phyloP scores from a whole-genome alignment of 2,113 vertebrate species.

The Malaclemys terrapin region DNA sequence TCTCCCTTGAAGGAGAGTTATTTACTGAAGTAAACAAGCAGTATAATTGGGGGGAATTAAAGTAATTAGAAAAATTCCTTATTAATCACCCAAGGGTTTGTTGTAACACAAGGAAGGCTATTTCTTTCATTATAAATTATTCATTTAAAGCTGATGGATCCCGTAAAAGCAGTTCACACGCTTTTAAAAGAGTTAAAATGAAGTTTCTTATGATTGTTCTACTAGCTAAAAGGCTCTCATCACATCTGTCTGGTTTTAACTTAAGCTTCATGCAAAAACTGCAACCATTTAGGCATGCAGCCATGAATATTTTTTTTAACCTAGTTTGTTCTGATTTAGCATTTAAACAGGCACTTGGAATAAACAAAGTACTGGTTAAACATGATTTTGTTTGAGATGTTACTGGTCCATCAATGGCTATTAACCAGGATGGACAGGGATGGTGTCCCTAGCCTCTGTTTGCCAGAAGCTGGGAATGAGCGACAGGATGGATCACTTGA shows the following conservation, averaged over 20 bases:
- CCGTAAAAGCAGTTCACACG: constrained; percentile 25
- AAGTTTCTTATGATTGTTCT: constrained; percentile 25
- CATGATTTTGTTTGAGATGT: constrained; percentile 15
- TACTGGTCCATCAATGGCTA: neutral
- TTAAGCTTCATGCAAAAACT: constrained; percentile 45
- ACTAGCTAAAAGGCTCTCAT: constrained; percentile 27
- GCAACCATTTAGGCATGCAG: constrained; percentile 5
- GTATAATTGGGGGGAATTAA: constrained; percentile 43
- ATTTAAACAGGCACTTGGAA: neutral
- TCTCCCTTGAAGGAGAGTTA: constrained; percentile 39
- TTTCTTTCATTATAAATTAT: constrained; percentile 48
- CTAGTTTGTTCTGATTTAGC: neutral
- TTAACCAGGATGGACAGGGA: no score
- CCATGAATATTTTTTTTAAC: neutral
- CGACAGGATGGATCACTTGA: no score
- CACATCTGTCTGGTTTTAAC: constrained; percentile 33
- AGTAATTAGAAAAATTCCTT: constrained; percentile 46
- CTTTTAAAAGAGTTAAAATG: constrained; percentile 9
- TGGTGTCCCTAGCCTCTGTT: no score
- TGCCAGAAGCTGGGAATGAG: no score
- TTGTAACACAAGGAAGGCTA: constrained; percentile 1
- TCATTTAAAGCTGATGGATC: constrained; percentile 47
- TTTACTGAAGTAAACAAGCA: constrained; percentile 42
- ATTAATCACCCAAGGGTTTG: constrained; percentile 44
- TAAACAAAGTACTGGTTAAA: neutral